Evolutionary conservation across 2,888 invertebrate species (phyloP).

Genomic region (Scrobipalpa costella): DNA sequence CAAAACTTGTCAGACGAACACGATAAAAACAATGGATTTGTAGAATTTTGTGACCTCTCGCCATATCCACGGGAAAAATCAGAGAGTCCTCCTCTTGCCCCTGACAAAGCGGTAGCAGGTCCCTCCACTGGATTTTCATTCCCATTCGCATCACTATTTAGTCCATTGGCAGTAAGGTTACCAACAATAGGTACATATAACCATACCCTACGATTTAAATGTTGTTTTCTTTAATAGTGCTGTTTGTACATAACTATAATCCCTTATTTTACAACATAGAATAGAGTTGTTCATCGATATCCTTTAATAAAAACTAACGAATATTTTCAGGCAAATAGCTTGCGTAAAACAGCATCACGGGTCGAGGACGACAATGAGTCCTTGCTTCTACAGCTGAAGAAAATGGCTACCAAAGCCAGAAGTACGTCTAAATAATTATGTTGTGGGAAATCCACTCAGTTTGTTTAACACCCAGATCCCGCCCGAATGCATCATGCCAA

Average conservation of each 20-base stretch:
- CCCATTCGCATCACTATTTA: conserved; percentile 71
- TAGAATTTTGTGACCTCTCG: conserved; percentile 20
- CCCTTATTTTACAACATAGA: conserved; percentile 33
- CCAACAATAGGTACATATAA: conserved; percentile 74
- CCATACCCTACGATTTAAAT: conserved; percentile 32
- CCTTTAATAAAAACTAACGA: conserved; percentile 63
- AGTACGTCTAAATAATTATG: conserved; percentile 82
- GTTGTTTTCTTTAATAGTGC: conserved; percentile 45
- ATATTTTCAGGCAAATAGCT: conserved; percentile 89
- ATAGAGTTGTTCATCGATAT: conserved; percentile 35
- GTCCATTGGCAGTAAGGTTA: conserved; percentile 74
- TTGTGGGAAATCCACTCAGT: conserved; percentile 55
- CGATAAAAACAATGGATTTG: conserved; percentile 30
- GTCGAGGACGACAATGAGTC: conserved; percentile 99
- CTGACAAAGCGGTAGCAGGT: conserved; percentile 55
- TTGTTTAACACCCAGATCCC: conserved; percentile 34
- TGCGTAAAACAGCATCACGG: conserved; percentile 93
- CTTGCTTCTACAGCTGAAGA: conserved; percentile 96
- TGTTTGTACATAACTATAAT: conserved; percentile 46
- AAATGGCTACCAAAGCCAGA: conserved; percentile 94
- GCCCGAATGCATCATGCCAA: conserved; percentile 32
- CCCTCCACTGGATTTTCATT: conserved; percentile 56
- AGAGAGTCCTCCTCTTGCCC: conserved; percentile 74
- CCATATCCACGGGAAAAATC: conserved; percentile 57
- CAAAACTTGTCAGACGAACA: conserved; percentile 24